Percentiles rank a stretch among this genome's conserved stretches.
phyloP scores from a whole-genome alignment of 2,888 invertebrate species.

The Agrotis segetum region DNA sequence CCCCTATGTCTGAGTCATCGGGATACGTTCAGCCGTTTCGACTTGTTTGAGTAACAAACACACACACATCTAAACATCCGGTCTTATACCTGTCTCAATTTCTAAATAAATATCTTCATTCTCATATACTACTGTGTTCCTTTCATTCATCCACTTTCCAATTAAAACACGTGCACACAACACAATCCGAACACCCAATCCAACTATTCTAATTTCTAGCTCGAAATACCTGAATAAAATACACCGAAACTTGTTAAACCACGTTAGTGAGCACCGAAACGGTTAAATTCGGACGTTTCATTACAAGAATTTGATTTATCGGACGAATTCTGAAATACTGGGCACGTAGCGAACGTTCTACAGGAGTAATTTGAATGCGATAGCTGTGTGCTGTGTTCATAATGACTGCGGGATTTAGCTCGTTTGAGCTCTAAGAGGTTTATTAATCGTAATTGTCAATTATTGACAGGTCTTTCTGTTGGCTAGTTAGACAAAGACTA shows the following conservation, averaged over 20 bases:
- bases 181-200: constrained; percentile 17
- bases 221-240: constrained; percentile 52
- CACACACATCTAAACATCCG: too few relatives aligned
- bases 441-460: constrained; percentile 20
- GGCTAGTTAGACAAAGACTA: not conserved
- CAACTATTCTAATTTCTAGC: constrained; percentile 57
- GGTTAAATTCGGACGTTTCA: constrained; percentile 83
- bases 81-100: too few relatives aligned
- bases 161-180: constrained; percentile 1
- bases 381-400: constrained; percentile 53
- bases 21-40: too few relatives aligned
- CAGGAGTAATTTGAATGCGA: constrained; percentile 66
- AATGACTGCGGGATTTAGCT: constrained; percentile 34
- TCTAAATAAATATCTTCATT: too few relatives aligned
- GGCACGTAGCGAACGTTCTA: constrained; percentile 69
- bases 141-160: not conserved
- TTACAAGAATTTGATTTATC: constrained; percentile 88
- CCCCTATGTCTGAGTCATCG: too few relatives aligned
- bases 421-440: constrained; percentile 35
- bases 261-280: constrained; percentile 68
- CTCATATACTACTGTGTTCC: too few relatives aligned
- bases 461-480: not conserved
- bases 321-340: constrained; percentile 76
- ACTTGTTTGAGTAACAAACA: too few relatives aligned
- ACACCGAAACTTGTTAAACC: constrained; percentile 70